A percentile compares a stretch with the other conserved stretches of the same genome.
phyloP scores from a whole-genome alignment of 2,797 vertebrate species.

The Muscicapa striata region DNA sequence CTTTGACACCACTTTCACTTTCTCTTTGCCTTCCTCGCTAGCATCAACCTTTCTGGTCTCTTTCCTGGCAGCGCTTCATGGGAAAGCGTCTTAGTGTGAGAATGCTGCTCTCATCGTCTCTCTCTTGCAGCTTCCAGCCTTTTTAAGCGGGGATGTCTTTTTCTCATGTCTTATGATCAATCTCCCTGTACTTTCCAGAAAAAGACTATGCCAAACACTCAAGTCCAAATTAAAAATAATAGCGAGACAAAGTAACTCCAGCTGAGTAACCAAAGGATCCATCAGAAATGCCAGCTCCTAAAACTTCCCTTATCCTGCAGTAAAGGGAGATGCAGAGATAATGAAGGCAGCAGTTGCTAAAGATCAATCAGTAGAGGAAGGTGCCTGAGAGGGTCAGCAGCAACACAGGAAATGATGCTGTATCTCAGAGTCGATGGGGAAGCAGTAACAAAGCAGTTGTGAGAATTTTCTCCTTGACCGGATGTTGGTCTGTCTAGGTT shows the following conservation, averaged over 20 bases:
- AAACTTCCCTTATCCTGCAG: neutral
- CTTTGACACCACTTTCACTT: constrained; percentile 34
- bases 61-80: neutral
- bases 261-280: neutral
- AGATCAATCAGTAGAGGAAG: neutral
- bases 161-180: neutral
- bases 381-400: neutral
- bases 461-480: neutral
- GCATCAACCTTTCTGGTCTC: neutral
- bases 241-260: neutral
- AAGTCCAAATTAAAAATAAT: neutral
- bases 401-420: neutral
- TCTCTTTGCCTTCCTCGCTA: neutral
- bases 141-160: neutral
- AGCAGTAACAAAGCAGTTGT: neutral
- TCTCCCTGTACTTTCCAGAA: neutral
- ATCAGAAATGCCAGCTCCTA: neutral
- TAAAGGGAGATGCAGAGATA: neutral
- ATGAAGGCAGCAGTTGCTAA: neutral
- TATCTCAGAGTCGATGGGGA: neutral
- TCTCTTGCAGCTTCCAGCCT: neutral
- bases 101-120: neutral
- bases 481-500: neutral
- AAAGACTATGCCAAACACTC: neutral
- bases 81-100: neutral